Percentiles rank a stretch among this genome's conserved stretches.
These are phyloP conservation scores for Thripadectes ignobilis DNA, from an alignment of 2,797 vertebrate species.

Conservation along the genomic window DNA sequence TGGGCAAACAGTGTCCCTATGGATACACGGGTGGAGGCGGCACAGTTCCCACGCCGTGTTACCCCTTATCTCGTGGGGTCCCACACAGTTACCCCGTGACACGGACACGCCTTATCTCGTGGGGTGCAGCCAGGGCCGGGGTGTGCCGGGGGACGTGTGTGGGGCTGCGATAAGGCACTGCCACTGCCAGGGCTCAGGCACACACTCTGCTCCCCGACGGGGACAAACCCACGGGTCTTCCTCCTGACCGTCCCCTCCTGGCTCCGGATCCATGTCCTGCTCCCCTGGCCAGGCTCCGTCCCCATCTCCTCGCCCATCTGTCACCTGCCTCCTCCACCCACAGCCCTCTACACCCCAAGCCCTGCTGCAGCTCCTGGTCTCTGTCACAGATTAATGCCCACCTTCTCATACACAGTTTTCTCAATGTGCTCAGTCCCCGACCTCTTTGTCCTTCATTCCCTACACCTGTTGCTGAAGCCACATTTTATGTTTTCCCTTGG, in stretches of 20 bases:
- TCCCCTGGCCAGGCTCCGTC: background rate
- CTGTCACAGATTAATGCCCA: background rate
- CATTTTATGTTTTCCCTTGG: background rate
- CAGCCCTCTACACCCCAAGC: fast-evolving
- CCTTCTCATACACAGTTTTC: background rate
- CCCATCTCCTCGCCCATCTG: background rate
- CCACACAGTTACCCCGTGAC: no score
- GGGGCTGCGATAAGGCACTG: no score
- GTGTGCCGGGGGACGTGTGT: no score
- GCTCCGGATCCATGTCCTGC: background rate
- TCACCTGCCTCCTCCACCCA: background rate
- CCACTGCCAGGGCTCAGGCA: no score
- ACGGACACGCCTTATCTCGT: no score
- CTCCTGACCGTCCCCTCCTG: background rate
- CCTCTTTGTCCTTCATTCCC: background rate
- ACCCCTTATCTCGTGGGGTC: no score
- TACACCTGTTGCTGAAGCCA: background rate
- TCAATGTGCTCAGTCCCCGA: background rate
- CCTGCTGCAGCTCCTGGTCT: background rate
- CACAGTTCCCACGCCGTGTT: no score
- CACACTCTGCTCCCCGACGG: no score
- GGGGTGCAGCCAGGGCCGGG: no score
- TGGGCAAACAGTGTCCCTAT: no score
- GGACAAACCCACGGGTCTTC: no score
- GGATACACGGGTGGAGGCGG: no score